Conservation (phyloP, 2,113 vertebrate species). For the Marcusenius ussheri region DNA sequence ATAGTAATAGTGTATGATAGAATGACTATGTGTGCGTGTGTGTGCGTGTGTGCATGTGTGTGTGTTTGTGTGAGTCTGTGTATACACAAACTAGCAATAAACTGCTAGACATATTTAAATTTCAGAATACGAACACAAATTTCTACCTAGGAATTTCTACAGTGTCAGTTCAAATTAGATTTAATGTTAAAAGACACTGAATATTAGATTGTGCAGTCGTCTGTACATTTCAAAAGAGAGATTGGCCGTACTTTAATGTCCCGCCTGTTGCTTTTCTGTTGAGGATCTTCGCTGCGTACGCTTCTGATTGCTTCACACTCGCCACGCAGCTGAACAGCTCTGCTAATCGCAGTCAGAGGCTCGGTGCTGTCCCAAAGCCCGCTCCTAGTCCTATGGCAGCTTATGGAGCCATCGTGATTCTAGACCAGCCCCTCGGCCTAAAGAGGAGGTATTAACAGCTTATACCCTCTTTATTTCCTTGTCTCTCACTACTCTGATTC, state of each 20-base stretch:
- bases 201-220: not conserved
- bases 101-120: not conserved
- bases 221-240: not conserved
- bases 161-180: not conserved
- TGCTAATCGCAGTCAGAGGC: not conserved
- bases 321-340: no score
- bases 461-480: not conserved
- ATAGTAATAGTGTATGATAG: not conserved
- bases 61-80: not conserved
- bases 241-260: not conserved
- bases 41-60: not conserved
- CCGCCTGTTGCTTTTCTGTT: not conserved
- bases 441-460: not conserved
- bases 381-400: not conserved
- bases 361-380: no score
- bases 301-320: not conserved
- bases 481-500: not conserved
- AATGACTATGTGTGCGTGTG: not conserved
- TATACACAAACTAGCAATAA: not conserved
- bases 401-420: not conserved
- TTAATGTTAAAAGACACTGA: not conserved
- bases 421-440: not conserved
- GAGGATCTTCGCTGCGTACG: not conserved
- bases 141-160: not conserved
- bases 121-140: not conserved